These are phyloP conservation scores for Leptocoma aspasia DNA, from an alignment of 2,113 vertebrate genomes.

Conservation along the genomic window DNA sequence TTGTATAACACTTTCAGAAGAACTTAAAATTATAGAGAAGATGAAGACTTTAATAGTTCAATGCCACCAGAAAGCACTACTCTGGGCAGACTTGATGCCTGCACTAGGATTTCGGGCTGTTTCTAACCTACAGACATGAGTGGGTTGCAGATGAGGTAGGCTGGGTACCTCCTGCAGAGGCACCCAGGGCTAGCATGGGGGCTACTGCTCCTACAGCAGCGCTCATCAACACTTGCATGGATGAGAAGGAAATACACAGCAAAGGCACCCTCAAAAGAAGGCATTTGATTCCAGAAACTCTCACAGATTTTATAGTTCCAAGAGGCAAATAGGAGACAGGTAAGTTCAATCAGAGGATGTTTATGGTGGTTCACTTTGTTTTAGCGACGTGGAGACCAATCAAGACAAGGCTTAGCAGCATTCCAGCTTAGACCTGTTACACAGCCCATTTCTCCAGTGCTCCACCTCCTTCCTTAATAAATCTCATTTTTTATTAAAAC, in stretches of 20 bases:
- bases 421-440: neutral
- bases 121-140: rapidly evolving
- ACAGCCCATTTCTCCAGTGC: neutral
- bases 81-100: neutral
- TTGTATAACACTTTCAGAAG: neutral
- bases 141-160: neutral
- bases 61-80: neutral
- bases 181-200: rapidly evolving
- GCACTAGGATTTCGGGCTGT: neutral
- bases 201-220: rapidly evolving
- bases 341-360: neutral
- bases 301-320: neutral
- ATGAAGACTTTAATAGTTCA: neutral
- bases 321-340: neutral
- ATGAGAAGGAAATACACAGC: neutral
- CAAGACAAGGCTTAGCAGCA: neutral
- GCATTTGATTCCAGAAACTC: neutral
- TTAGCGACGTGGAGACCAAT: neutral
- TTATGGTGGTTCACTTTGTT: neutral
- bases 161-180: neutral
- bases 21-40: neutral
- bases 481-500: neutral
- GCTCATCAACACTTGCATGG: rapidly evolving
- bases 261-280: neutral
- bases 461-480: neutral